phyloP scores from a whole-genome alignment of 2,888 invertebrate genomes.

The Parnassius glacialis region DNA sequence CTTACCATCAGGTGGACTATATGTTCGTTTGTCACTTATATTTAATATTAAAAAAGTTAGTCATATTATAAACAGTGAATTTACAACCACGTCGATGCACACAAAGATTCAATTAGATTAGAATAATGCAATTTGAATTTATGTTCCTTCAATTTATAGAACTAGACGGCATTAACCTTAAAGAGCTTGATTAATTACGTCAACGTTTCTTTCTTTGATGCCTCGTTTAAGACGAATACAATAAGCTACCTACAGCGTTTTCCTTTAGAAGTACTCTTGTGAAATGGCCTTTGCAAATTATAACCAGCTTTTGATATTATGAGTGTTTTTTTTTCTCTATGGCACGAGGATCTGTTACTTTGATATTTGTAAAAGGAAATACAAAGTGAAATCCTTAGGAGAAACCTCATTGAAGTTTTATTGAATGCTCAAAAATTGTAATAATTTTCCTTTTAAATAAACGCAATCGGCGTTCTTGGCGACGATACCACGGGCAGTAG shows the following conservation, averaged over 20 bases:
- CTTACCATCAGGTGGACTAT: no score
- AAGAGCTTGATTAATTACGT: constrained; percentile 22
- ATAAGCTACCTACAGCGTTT: constrained; percentile 6
- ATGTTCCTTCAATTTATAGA: constrained; percentile 10
- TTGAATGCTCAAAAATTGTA: no score
- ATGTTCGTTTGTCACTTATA: no score
- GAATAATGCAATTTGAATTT: no score
- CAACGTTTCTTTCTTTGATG: constrained; percentile 18
- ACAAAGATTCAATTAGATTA: no score
- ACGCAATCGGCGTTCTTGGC: no score
- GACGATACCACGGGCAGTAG: no score
- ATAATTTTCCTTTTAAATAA: no score
- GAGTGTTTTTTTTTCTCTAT: constrained; percentile 15
- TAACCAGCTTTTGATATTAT: constrained; percentile 13
- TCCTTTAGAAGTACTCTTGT: constrained; percentile 11
- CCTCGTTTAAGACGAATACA: constrained; percentile 18
- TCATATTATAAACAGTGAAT: no score
- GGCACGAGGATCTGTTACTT: constrained; percentile 14
- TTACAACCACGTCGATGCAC: no score
- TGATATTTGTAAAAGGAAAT: constrained; percentile 16
- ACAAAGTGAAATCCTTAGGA: constrained; percentile 10
- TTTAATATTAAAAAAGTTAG: no score
- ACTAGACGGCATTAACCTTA: constrained; percentile 5
- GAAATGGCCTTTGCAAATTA: constrained; percentile 21
- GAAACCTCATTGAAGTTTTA: constrained; percentile 2